A percentile compares a stretch with the other conserved stretches of the same genome.
Evolutionary conservation across 2,113 vertebrate species (phyloP).

Genomic region (Thinocorus orbignyianus): DNA sequence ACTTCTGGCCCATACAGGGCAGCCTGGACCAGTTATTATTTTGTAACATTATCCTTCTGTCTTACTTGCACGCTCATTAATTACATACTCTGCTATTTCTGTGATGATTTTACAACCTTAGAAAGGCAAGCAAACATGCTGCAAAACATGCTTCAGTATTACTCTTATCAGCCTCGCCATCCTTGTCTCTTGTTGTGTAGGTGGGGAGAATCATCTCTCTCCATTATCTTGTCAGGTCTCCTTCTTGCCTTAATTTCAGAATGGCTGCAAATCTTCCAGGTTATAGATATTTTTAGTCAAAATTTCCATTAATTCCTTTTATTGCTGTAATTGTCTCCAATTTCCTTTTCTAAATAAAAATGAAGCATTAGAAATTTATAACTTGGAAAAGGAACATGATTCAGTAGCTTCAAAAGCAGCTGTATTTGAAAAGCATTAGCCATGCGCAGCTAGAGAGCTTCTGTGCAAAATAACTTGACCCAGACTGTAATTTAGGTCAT

Average conservation of each 20-base stretch:
- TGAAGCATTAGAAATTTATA: not conserved
- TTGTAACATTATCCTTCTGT: not conserved
- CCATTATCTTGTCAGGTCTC: slow-evolving; percentile 33
- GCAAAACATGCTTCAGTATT: not conserved
- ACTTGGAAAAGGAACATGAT: not conserved
- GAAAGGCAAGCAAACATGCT: not conserved
- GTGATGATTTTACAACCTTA: not conserved
- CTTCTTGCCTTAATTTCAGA: slow-evolving; percentile 29
- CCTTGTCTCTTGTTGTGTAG: not conserved
- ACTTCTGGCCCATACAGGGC: not conserved
- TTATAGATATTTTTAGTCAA: slow-evolving; percentile 10
- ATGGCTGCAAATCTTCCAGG: slow-evolving; percentile 8
- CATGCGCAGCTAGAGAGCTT: not conserved
- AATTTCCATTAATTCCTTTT: slow-evolving; percentile 32
- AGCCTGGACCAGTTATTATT: not conserved
- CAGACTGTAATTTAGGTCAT: not conserved
- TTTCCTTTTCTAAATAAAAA: slow-evolving; percentile 19
- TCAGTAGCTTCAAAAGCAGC: not conserved
- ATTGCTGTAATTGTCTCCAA: not conserved
- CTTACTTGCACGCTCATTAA: not conserved
- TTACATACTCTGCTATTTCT: not conserved
- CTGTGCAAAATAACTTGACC: slow-evolving; percentile 16
- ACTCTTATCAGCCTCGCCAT: not conserved
- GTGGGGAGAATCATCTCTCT: not conserved
- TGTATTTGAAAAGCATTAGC: not conserved